phyloP scores from a whole-genome alignment of 2,797 vertebrate genomes.

The Rhyacichthys aspro region DNA sequence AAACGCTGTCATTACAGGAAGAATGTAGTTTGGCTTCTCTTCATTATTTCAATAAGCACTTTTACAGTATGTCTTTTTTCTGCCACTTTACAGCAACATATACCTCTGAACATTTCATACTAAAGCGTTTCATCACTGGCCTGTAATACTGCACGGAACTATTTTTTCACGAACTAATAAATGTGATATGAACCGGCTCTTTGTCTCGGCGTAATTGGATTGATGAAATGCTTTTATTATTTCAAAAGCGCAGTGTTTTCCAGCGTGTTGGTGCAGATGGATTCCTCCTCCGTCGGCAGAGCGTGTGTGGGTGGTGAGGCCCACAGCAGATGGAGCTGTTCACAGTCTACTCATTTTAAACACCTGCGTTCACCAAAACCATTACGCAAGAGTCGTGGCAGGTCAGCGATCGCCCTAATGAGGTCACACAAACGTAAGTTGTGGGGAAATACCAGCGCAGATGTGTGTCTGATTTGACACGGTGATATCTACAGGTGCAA shows the following conservation, averaged over 20 bases:
- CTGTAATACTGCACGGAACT: slow-evolving; percentile 13
- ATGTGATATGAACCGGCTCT: background rate
- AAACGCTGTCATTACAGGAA: too few species aligned
- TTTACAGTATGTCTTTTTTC: background rate
- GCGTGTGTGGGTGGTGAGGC: slow-evolving; percentile 47
- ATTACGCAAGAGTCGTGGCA: background rate
- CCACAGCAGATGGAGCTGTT: slow-evolving; percentile 67
- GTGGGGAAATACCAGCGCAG: too few species aligned
- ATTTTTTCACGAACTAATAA: slow-evolving; percentile 32
- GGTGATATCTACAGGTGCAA: too few species aligned
- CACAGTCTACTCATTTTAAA: slow-evolving; percentile 5
- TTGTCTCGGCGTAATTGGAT: background rate
- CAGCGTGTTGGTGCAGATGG: too few species aligned
- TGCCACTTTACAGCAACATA: slow-evolving; percentile 11
- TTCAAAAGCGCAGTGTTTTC: too few species aligned
- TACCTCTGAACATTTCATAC: background rate
- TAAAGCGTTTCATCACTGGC: slow-evolving; percentile 2
- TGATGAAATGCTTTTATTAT: too few species aligned
- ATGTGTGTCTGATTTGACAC: too few species aligned
- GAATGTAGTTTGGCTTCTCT: too few species aligned
- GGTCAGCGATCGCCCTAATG: background rate
- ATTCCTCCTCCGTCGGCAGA: slow-evolving; percentile 16
- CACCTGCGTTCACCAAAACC: background rate
- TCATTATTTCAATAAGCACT: background rate
- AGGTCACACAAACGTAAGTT: background rate